phyloP scores from a whole-genome alignment of 2,888 invertebrate genomes.

The Saturnia japonica region DNA sequence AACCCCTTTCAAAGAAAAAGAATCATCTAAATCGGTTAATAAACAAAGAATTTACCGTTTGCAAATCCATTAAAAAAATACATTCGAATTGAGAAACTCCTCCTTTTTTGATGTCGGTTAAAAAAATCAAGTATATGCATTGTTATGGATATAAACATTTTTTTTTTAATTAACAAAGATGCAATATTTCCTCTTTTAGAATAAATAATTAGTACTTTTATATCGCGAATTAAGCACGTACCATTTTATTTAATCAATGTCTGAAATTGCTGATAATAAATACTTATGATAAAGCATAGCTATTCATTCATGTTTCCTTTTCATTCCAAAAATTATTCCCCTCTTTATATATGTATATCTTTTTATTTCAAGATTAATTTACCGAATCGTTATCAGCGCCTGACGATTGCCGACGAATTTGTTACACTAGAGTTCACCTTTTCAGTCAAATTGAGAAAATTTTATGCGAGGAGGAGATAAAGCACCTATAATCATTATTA shows the following conservation, averaged over 20 bases:
- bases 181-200: background rate
- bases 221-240: slow-evolving; percentile 3
- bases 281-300: slow-evolving; percentile 53
- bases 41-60: too few species aligned
- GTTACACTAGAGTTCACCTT: slow-evolving; percentile 80
- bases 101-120: too few species aligned
- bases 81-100: too few species aligned
- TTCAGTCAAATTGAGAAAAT: slow-evolving; percentile 77
- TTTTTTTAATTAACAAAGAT: too few species aligned
- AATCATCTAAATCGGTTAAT: too few species aligned
- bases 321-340: slow-evolving; percentile 49
- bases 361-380: slow-evolving; percentile 72
- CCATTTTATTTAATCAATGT: slow-evolving; percentile 25
- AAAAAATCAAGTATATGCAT: too few species aligned
- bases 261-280: slow-evolving; percentile 39
- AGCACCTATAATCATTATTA: slow-evolving; percentile 80
- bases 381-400: slow-evolving; percentile 76
- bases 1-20: too few species aligned
- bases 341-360: slow-evolving; percentile 54
- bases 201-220: background rate
- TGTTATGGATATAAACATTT: too few species aligned
- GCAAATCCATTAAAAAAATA: too few species aligned
- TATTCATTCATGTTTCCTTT: slow-evolving; percentile 54
- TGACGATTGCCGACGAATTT: slow-evolving; percentile 78
- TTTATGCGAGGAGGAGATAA: slow-evolving; percentile 75